Evolutionary conservation across 2,797 vertebrate genomes (phyloP).

Genomic region (Arrhamphus sclerolepis): DNA sequence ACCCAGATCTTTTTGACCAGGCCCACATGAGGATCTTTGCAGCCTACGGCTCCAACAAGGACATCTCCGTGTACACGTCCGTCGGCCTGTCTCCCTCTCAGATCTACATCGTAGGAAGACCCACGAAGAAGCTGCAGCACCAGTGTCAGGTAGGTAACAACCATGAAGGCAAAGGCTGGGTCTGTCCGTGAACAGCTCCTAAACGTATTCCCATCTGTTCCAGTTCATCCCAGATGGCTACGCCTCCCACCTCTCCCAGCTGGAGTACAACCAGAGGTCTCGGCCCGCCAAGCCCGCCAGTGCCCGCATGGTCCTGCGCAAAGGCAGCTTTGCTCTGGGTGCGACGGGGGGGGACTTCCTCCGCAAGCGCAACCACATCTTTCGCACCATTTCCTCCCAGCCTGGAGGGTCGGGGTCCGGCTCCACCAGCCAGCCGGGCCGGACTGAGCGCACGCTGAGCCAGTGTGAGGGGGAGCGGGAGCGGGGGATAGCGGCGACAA

Average conservation of each 20-base stretch:
- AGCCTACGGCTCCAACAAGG: slow-evolving; percentile 95
- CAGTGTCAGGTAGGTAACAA: slow-evolving; percentile 91
- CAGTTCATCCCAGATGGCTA: slow-evolving; percentile 91
- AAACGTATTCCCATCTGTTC: slow-evolving; percentile 12
- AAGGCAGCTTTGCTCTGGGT: slow-evolving; percentile 93
- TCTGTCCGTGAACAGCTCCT: background rate
- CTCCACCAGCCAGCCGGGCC: slow-evolving; percentile 51
- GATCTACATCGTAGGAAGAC: slow-evolving; percentile 96
- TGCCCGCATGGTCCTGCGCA: slow-evolving; percentile 91
- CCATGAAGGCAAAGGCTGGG: background rate
- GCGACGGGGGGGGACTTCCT: slow-evolving; percentile 89
- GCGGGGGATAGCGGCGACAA: slow-evolving; percentile 60
- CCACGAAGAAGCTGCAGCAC: slow-evolving; percentile 94
- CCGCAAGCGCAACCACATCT: slow-evolving; percentile 93
- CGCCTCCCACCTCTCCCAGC: slow-evolving; percentile 92
- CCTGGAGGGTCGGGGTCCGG: slow-evolving; percentile 64
- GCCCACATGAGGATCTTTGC: slow-evolving; percentile 94
- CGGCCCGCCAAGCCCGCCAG: slow-evolving; percentile 90
- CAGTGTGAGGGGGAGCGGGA: slow-evolving; percentile 88
- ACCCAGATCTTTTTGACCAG: slow-evolving; percentile 66
- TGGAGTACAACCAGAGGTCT: slow-evolving; percentile 92
- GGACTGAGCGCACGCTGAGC: slow-evolving; percentile 87
- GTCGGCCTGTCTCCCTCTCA: slow-evolving; percentile 91
- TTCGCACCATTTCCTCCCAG: slow-evolving; percentile 92
- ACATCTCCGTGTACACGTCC: slow-evolving; percentile 93